A percentile compares a stretch with the other conserved stretches of the same genome.
Evolutionary conservation across 92 coral and sea anemone genomes (phyloP).

Genomic region (Zoanthus gigantus): DNA sequence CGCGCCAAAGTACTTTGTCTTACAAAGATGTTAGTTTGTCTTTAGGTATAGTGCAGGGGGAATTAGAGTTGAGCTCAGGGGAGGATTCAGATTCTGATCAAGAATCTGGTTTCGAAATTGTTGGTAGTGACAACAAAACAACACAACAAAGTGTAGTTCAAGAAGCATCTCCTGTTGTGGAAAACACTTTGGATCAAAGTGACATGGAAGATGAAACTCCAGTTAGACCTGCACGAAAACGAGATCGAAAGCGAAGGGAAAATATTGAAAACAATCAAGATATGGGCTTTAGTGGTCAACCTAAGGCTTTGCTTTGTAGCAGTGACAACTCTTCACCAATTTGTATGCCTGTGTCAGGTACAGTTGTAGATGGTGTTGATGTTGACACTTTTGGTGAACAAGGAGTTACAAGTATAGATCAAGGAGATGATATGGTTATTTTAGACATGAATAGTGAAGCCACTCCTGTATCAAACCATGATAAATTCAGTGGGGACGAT

Average conservation of each 20-base stretch:
- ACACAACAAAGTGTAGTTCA: conserved; percentile 13
- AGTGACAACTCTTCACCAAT: conserved; percentile 43
- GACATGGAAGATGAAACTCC: conserved; percentile 29
- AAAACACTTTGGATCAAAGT: background rate
- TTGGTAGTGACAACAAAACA: conserved; percentile 44
- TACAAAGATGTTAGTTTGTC: conserved; percentile 69
- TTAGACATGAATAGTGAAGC: conserved; percentile 74
- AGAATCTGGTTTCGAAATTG: conserved; percentile 67
- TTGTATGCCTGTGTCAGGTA: conserved; percentile 38
- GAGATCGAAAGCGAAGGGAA: conserved; percentile 15
- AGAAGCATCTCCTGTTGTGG: background rate
- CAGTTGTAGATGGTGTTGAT: conserved; percentile 83
- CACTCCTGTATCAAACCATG: conserved; percentile 12
- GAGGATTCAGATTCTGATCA: conserved; percentile 77
- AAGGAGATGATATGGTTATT: conserved; percentile 84
- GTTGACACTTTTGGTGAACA: conserved; percentile 73
- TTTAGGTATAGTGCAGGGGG: conserved; percentile 78
- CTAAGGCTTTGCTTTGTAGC: conserved; percentile 34
- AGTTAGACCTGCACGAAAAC: conserved; percentile 36
- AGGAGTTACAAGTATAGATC: conserved; percentile 74
- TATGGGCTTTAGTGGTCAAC: background rate
- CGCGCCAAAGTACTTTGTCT: conserved; percentile 65
- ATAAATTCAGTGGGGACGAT: background rate
- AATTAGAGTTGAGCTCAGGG: conserved; percentile 78
- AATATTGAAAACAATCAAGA: background rate